phyloP scores from a whole-genome alignment of 1,140 invertebrate genomes.

The Gryllus bimaculatus region DNA sequence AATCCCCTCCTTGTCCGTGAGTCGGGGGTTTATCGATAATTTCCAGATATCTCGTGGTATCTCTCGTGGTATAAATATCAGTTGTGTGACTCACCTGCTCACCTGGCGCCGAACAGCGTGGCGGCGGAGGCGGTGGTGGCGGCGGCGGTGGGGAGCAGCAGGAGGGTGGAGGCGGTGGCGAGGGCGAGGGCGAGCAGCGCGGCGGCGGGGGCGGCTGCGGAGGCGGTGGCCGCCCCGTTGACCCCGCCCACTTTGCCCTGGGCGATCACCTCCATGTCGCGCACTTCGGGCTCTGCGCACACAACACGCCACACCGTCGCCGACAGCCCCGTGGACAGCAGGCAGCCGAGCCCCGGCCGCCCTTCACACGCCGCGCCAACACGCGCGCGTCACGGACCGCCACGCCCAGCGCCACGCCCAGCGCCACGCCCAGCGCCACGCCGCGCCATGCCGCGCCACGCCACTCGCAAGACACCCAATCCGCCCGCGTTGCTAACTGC shows the following conservation, averaged over 20 bases:
- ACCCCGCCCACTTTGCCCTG: background rate
- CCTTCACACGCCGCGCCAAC: background rate
- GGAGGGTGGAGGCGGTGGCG: too few relatives aligned
- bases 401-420: too few relatives aligned
- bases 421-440: too few relatives aligned
- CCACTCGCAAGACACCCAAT: too few relatives aligned
- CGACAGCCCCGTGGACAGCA: background rate
- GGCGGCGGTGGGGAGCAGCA: background rate
- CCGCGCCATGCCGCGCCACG: too few relatives aligned
- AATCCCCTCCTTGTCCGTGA: too few relatives aligned
- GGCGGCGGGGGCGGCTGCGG: too few relatives aligned
- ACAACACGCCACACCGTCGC: slow-evolving; percentile 2
- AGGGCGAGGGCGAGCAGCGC: background rate
- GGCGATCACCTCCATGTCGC: background rate
- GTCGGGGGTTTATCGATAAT: too few relatives aligned
- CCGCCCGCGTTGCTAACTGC: too few relatives aligned
- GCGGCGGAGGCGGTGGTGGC: background rate
- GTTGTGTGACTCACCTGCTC: background rate
- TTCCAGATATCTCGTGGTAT: too few relatives aligned
- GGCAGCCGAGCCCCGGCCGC: background rate
- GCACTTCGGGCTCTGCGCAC: background rate
- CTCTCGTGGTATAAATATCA: too few relatives aligned
- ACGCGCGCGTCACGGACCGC: background rate
- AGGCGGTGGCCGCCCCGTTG: too few relatives aligned
- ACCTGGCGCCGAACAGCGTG: background rate